Base-by-base conservation (phyloP, 2,888 invertebrate species). In the Euphydryas editha region DNA sequence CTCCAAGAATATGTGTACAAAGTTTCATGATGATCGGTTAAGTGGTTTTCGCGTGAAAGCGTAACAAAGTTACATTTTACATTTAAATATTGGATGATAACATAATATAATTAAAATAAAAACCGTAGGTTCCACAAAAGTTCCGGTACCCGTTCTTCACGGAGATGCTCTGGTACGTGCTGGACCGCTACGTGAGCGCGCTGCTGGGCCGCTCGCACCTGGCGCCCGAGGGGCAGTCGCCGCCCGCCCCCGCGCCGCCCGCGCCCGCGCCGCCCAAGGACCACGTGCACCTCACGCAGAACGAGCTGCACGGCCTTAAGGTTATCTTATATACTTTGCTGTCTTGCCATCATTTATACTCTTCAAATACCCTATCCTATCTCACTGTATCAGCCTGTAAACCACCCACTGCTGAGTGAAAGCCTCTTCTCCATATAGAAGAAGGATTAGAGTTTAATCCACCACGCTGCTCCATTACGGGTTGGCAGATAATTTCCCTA, bases 91-190 rank as follows among this genome's bases (percentile, higher is more conserved):
- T 11, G 4, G n/a, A 46, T 46, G 10, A 18, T 17, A 21, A 49
- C 11, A 5, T 11, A 2, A 47, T 10, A 49, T 21, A 24, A 24
- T 24, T 24, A 24, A 24, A 4, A 6, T 24, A 4, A 44, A 17
- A 42, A 42, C 17, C 17, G 46, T 44, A 96, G 96, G 99, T 99
- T 46, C 98, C 99, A 0, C 97, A 97, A 78, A 99, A 99, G 93
- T 99, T 99, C 91, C 96, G 99, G 0, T 99, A 99, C 86, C 99
- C 99, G 0, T 99, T 99, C 92, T 99, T 98, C 90, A 98, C 98
- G 15, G 99, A 99, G 92, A 98, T 99, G 96, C 92, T 98, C 68
- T 99, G 99, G 99, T 99, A 99, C 90, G 98, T 99, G 47, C 90
- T 99, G 74, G 98, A 98, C 78, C 95, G 98, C 49, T 99, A 99